These are phyloP conservation scores for Leptinotarsa rubiginosa DNA, from an alignment of 2,888 invertebrate genomes.

Conservation along the genomic window DNA sequence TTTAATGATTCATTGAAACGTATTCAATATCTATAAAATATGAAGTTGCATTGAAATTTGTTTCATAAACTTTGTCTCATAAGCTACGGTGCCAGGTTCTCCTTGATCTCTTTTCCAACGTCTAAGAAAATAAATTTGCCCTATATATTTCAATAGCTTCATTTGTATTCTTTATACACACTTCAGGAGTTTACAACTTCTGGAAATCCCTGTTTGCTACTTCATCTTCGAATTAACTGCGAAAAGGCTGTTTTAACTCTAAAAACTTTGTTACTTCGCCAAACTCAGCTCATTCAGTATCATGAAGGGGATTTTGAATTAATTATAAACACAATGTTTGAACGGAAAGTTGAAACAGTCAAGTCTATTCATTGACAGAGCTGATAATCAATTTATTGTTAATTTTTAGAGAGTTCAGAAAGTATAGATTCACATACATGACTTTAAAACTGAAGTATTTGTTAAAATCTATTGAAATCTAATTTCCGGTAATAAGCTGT, in stretches of 20 bases:
- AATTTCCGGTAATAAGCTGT: too few relatives aligned
- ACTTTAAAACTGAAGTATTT: too few relatives aligned
- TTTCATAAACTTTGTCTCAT: background rate
- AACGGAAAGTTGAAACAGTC: background rate
- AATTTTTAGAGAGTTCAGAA: too few relatives aligned
- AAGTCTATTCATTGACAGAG: background rate
- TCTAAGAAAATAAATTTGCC: background rate
- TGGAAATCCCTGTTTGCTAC: conserved; percentile 12
- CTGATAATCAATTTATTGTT: too few relatives aligned
- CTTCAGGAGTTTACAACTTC: conserved; percentile 2
- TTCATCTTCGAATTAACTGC: conserved; percentile 10
- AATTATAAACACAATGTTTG: background rate
- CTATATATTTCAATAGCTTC: conserved; percentile 1
- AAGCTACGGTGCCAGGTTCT: background rate
- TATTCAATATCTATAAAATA: too few relatives aligned
- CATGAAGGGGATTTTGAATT: background rate
- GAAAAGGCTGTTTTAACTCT: conserved; percentile 1
- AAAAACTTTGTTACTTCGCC: conserved; percentile 7
- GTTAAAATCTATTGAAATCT: too few relatives aligned
- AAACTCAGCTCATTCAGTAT: background rate
- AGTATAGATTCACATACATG: too few relatives aligned
- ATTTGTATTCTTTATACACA: conserved; percentile 15
- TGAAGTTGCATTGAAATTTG: too few relatives aligned
- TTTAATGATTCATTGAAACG: too few relatives aligned
- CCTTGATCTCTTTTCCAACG: background rate